Evolutionary conservation across 2,113 vertebrate genomes (phyloP).

Genomic region (Syngnathus scovelli): DNA sequence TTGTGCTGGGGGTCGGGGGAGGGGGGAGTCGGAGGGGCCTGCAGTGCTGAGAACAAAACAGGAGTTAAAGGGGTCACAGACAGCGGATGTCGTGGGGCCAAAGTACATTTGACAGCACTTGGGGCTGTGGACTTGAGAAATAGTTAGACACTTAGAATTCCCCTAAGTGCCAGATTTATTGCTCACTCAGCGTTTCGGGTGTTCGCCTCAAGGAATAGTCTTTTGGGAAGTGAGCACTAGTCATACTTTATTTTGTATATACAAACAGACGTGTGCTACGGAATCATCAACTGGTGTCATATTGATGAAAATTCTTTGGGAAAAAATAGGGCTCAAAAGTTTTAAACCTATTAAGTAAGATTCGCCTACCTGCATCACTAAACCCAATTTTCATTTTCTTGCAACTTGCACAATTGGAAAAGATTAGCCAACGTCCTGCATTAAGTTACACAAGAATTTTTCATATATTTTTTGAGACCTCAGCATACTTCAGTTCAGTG

Average conservation of each 20-base stretch:
- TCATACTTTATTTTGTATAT: neutral
- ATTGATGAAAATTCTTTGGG: neutral
- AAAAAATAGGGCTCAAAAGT: neutral
- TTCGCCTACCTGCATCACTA: too few relatives aligned
- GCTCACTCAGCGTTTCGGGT: conserved; percentile 43
- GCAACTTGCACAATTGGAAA: neutral
- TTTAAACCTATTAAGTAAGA: neutral
- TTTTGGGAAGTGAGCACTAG: neutral
- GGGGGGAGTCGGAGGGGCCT: conserved; percentile 39
- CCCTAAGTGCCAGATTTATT: conserved; percentile 58
- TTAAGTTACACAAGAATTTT: neutral
- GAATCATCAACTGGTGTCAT: neutral
- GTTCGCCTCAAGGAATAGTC: conserved; percentile 37
- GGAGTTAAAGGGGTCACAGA: conserved; percentile 61
- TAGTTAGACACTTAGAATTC: conserved; percentile 41
- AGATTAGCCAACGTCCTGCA: neutral
- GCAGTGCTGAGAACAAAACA: conserved; percentile 56
- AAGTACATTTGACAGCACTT: conserved; percentile 44
- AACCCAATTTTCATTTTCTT: neutral
- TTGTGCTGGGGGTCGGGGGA: conserved; percentile 11
- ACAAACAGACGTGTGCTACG: neutral
- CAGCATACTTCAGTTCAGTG: neutral
- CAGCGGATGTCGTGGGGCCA: conserved; percentile 48
- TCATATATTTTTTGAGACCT: neutral
- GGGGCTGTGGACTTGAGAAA: conserved; percentile 37